These are phyloP conservation scores for Hypotaenidia okinawae DNA, from an alignment of 2,797 vertebrate genomes.

Conservation along the genomic window DNA sequence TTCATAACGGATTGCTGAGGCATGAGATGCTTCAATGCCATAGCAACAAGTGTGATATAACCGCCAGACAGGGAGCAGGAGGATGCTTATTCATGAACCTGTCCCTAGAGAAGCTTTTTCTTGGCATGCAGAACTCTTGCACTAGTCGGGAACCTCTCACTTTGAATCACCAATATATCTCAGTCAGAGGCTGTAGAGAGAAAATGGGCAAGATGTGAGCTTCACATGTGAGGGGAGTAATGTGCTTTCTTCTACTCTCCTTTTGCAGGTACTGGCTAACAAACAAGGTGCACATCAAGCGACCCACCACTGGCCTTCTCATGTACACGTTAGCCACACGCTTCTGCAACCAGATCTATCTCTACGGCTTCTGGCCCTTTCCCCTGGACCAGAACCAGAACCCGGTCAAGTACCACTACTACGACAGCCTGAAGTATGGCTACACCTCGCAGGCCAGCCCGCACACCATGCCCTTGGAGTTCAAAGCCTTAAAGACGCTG, in stretches of 20 bases:
- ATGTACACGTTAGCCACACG: constrained; percentile 98
- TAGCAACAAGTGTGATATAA: constrained; percentile 63
- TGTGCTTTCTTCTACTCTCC: neutral
- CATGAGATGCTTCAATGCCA: constrained; percentile 54
- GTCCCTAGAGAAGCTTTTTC: constrained; percentile 40
- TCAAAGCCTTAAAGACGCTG: constrained; percentile 90
- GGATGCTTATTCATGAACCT: constrained; percentile 51
- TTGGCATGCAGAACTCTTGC: constrained; percentile 33
- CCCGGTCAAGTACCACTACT: constrained; percentile 96
- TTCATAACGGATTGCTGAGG: constrained; percentile 46
- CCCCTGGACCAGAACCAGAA: constrained; percentile 84
- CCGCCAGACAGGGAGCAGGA: constrained; percentile 40
- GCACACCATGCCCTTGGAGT: constrained; percentile 97
- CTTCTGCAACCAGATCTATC: constrained; percentile 97
- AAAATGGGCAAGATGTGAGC: neutral
- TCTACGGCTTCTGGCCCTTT: constrained; percentile 98
- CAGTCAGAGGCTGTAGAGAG: neutral
- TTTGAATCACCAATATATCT: neutral
- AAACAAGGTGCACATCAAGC: constrained; percentile 96
- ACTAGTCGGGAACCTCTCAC: constrained; percentile 27
- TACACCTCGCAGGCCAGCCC: constrained; percentile 94
- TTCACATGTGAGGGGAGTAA: neutral
- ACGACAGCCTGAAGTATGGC: constrained; percentile 91
- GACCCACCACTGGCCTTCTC: constrained; percentile 94
- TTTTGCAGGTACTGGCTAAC: constrained; percentile 93